Percentiles rank a stretch among this genome's conserved stretches.
These are phyloP conservation scores for Xylota segnis DNA, from an alignment of 2,888 invertebrate genomes.

Conservation along the genomic window DNA sequence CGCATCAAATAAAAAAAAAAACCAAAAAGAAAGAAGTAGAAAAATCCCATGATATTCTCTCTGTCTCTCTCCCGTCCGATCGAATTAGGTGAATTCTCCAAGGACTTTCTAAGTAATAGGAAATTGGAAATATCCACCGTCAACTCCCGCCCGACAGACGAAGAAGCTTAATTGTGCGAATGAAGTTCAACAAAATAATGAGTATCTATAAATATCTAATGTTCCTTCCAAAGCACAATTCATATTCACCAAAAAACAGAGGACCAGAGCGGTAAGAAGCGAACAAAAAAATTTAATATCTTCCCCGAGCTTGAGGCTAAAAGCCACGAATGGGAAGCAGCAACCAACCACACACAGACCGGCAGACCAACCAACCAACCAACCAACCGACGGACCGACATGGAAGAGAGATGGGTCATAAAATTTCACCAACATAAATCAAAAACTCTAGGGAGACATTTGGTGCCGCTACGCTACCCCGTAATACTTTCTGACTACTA, in stretches of 20 bases:
- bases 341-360: slow-evolving; percentile 35
- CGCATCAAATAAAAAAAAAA: too few relatives aligned
- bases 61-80: slow-evolving; percentile 31
- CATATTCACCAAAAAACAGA: slow-evolving; percentile 51
- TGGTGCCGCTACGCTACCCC: slow-evolving; percentile 50
- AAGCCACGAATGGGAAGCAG: slow-evolving; percentile 39
- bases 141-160: background rate
- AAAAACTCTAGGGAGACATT: slow-evolving; percentile 77
- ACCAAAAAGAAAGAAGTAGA: slow-evolving; percentile 16
- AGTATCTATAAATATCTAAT: slow-evolving; percentile 74
- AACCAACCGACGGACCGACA: slow-evolving; percentile 15
- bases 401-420: slow-evolving; percentile 64
- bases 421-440: slow-evolving; percentile 76
- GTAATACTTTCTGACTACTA: slow-evolving; percentile 56
- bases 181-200: slow-evolving; percentile 71
- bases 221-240: slow-evolving; percentile 42
- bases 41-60: slow-evolving; percentile 57
- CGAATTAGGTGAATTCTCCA: slow-evolving; percentile 56
- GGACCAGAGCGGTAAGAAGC: background rate
- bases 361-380: background rate
- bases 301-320: slow-evolving; percentile 52
- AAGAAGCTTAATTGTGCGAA: slow-evolving; percentile 73
- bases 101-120: slow-evolving; percentile 58
- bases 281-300: slow-evolving; percentile 60
- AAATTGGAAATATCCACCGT: slow-evolving; percentile 55